Percentiles rank a stretch among this genome's conserved stretches.
Evolutionary conservation across 2,113 vertebrate species (phyloP).

Genomic region (Mustela nigripes): DNA sequence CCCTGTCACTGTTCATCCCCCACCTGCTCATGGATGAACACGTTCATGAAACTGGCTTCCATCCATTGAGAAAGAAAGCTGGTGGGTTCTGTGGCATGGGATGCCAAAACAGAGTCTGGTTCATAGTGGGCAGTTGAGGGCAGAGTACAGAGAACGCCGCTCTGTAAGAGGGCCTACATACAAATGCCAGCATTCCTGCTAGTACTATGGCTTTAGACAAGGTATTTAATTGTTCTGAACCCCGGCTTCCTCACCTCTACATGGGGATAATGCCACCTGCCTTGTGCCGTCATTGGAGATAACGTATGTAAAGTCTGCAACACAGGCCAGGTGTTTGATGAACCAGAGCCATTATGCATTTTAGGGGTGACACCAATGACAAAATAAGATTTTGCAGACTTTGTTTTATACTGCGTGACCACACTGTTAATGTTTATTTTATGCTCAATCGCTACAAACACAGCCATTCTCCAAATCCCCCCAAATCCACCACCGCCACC

Average conservation of each 20-base stretch:
- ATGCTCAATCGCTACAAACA: background rate
- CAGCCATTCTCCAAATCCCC: background rate
- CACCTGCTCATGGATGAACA: background rate
- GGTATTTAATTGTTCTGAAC: background rate
- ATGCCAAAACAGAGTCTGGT: background rate
- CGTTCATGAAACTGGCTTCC: background rate
- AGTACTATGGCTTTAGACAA: background rate
- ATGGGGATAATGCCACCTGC: background rate
- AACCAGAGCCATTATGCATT: background rate
- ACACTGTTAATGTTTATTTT: background rate
- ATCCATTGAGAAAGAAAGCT: background rate
- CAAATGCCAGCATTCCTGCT: background rate
- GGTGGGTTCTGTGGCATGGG: background rate
- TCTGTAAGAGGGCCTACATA: background rate
- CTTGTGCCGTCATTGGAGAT: background rate
- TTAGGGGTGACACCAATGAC: background rate
- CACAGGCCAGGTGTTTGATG: background rate
- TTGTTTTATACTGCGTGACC: background rate
- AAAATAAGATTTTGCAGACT: background rate
- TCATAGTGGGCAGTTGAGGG: background rate
- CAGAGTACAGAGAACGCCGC: background rate
- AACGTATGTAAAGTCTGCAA: background rate
- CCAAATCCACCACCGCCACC: background rate
- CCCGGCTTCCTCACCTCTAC: background rate
- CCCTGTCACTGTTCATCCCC: background rate